Conservation (phyloP, 1,140 invertebrate species). For the Drosophila truncata region DNA sequence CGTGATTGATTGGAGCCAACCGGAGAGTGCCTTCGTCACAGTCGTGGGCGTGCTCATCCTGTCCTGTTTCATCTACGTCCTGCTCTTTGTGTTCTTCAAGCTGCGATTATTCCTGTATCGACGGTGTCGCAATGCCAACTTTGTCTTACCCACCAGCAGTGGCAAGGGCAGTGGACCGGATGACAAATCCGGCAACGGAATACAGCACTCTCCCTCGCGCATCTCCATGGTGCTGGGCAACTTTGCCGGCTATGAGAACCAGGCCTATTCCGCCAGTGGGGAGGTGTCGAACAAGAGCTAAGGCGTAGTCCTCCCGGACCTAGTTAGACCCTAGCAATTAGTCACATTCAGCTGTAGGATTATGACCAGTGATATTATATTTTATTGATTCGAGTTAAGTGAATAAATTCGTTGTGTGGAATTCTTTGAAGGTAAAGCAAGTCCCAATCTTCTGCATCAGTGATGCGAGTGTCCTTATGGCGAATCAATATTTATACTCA, state of each 20-base stretch:
- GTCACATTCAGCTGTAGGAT: constrained; percentile 52
- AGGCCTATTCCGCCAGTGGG: constrained; percentile 60
- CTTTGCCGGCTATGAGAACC: constrained; percentile 73
- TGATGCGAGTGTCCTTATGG: constrained; percentile 17
- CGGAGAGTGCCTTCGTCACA: constrained; percentile 85
- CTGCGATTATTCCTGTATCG: constrained; percentile 64
- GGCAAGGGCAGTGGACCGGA: constrained; percentile 26
- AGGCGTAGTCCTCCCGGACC: neutral
- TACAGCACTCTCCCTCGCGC: constrained; percentile 75
- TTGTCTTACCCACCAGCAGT: constrained; percentile 65
- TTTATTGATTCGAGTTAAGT: constrained; percentile 46
- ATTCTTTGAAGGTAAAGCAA: constrained; percentile 6
- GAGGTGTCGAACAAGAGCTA: constrained; percentile 48
- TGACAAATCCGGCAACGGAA: constrained; percentile 56
- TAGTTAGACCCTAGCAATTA: constrained; percentile 29
- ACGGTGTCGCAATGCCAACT: constrained; percentile 51
- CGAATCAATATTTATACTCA: constrained; percentile 48
- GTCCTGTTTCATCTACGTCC: constrained; percentile 80
- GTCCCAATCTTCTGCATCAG: neutral
- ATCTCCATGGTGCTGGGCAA: constrained; percentile 84
- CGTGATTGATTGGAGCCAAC: constrained; percentile 89
- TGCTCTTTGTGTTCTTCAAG: constrained; percentile 79
- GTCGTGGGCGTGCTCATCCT: constrained; percentile 87
- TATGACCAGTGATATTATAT: constrained; percentile 75
- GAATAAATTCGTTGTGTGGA: constrained; percentile 46